These are phyloP conservation scores for Stigmatopora argus DNA, from an alignment of 2,113 vertebrate genomes.

Conservation along the genomic window DNA sequence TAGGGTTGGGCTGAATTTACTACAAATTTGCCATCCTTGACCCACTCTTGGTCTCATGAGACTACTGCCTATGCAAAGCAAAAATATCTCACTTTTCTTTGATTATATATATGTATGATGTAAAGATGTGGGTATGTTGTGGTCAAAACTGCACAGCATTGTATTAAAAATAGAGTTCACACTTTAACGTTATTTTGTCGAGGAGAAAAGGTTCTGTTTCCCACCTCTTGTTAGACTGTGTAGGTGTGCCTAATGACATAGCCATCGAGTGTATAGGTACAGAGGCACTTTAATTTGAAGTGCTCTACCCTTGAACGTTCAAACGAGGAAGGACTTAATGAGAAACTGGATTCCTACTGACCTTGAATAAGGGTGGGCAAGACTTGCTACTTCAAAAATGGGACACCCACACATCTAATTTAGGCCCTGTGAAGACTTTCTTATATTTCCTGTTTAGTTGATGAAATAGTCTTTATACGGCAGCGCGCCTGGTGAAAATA, in stretches of 20 bases:
- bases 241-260: background rate
- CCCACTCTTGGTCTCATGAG: no score
- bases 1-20: no score
- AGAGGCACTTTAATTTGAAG: background rate
- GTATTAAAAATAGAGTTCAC: background rate
- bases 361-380: background rate
- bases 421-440: background rate
- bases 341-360: background rate
- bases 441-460: background rate
- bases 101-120: background rate
- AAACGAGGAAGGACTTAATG: background rate
- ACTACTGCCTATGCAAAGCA: no score
- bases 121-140: background rate
- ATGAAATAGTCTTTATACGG: background rate
- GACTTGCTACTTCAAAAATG: background rate
- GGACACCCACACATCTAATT: background rate
- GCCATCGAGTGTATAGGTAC: background rate
- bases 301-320: background rate
- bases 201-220: background rate
- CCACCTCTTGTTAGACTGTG: background rate
- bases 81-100: no score
- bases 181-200: background rate
- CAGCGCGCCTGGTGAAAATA: background rate
- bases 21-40: no score
- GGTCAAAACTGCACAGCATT: background rate